A percentile compares a stretch with the other conserved stretches of the same genome.
Conservation (phyloP, 92 coral and sea anemone genomes). For the Muricea muricata region DNA sequence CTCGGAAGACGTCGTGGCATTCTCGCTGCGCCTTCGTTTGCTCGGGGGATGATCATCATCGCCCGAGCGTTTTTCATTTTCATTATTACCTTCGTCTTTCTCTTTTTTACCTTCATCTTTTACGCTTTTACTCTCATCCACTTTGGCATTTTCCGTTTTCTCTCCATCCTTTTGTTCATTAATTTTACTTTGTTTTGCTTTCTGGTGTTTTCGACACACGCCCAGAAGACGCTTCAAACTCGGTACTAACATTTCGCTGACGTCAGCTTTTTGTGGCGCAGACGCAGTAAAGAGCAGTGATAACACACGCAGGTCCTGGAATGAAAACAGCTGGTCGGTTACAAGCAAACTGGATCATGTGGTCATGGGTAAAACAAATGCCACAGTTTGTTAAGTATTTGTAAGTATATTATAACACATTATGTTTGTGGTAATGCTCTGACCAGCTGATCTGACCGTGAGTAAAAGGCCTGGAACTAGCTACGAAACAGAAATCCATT, state of each 20-base stretch:
- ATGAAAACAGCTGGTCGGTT: too few species aligned
- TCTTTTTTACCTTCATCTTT: constrained; percentile 7
- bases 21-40: constrained; percentile 61
- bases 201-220: constrained; percentile 77
- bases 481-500: too few species aligned
- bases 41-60: constrained; percentile 21
- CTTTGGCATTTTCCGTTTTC: neutral
- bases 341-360: too few species aligned
- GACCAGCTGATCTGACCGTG: too few species aligned
- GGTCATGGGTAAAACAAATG: too few species aligned
- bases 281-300: constrained; percentile 77
- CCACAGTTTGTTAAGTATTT: too few species aligned
- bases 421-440: too few species aligned
- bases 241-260: constrained; percentile 78
- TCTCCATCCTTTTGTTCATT: constrained; percentile 34
- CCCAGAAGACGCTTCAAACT: constrained; percentile 73
- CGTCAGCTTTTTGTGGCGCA: constrained; percentile 81
- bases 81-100: constrained; percentile 35
- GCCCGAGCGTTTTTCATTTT: constrained; percentile 16
- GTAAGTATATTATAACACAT: too few species aligned
- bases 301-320: constrained; percentile 83
- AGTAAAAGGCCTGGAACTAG: too few species aligned
- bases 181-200: constrained; percentile 63
- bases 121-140: neutral
- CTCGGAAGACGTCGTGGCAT: constrained; percentile 69